Evolutionary conservation across 2,113 vertebrate species (phyloP), one percentile per base, ranked within the genome.

Genomic region (Percopsis transmontana): DNA sequence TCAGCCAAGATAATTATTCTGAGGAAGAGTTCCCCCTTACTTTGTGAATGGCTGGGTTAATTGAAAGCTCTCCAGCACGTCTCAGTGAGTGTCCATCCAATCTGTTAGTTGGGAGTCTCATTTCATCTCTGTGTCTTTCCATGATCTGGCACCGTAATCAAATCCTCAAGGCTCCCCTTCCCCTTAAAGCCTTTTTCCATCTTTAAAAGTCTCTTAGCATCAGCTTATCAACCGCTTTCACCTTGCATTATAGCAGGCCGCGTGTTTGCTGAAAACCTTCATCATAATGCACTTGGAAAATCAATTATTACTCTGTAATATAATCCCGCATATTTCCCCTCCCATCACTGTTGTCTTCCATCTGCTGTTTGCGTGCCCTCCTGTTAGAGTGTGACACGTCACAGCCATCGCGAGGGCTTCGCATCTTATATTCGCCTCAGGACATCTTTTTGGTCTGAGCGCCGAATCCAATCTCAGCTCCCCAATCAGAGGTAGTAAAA

Each of bases 401-500:
- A 38, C 53, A 79, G 76, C 72, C 70, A 80, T 88, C 81, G 74
- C 66, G 66, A 60, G 48, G 64, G 79, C 80, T 85, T 85, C 76
- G 69, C 83, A 70, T 89, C 82, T 89, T 74, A 73, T 80, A 75
- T 70, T 83, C 8, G 65, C 88, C 77, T 72, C 76, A 74, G 81
- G 88, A 81, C 65, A 77, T 87, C 77, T 82, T 83, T 82, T 81
- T 69, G 67, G 70, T 66, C 82, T 81, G 67, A 85, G 76, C 70
- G 77, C 71, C 72, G 73, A 84, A 89, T 89, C 77, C 85, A 85
- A 88, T 87, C 84, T 81, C 79, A 52, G 77, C 76, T 79, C 74
- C 69, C 84, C 77, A 87, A 88, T 89, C 85, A 87, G 78, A 75
- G 68, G 76, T 76, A 85, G 84, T 81, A 86, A 86, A 90, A 90